Evolutionary conservation across 1,140 invertebrate genomes (phyloP).

Genomic region (Scaptodrosophila lebanonensis): DNA sequence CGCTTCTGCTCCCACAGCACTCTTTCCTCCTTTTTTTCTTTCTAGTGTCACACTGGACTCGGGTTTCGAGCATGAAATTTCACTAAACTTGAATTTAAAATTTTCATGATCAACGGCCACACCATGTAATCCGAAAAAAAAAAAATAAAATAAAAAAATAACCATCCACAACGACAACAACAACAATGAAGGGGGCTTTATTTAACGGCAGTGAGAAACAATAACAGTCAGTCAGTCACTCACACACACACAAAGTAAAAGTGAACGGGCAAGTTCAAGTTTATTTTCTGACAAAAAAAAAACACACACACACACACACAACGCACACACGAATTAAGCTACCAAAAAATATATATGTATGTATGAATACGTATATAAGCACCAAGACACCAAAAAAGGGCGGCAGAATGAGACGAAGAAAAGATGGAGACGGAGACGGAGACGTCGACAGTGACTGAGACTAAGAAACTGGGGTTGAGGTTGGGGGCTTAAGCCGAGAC

Average conservation of each 20-base stretch:
- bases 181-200: background rate
- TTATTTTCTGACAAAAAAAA: constrained; percentile 59
- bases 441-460: too few relatives aligned
- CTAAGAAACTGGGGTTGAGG: too few relatives aligned
- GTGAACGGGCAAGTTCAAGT: constrained; percentile 76
- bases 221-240: too few relatives aligned
- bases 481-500: too few relatives aligned
- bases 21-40: background rate
- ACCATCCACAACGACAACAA: background rate
- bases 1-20: background rate
- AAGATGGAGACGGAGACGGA: background rate
- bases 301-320: constrained; percentile 36
- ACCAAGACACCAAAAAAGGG: constrained; percentile 34
- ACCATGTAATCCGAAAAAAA: constrained; percentile 38
- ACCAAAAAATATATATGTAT: constrained; percentile 44
- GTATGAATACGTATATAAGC: constrained; percentile 10
- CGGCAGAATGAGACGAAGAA: constrained; percentile 40
- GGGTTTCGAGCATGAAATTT: constrained; percentile 58
- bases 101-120: constrained; percentile 72
- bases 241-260: constrained; percentile 51
- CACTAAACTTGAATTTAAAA: constrained; percentile 75
- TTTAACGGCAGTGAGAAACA: constrained; percentile 4
- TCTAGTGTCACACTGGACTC: constrained; percentile 1
- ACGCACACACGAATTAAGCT: constrained; percentile 55
- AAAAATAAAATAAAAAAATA: constrained; percentile 25